Conservation (phyloP, 2,113 vertebrate genomes). For the Nyctibius bracteatus region DNA sequence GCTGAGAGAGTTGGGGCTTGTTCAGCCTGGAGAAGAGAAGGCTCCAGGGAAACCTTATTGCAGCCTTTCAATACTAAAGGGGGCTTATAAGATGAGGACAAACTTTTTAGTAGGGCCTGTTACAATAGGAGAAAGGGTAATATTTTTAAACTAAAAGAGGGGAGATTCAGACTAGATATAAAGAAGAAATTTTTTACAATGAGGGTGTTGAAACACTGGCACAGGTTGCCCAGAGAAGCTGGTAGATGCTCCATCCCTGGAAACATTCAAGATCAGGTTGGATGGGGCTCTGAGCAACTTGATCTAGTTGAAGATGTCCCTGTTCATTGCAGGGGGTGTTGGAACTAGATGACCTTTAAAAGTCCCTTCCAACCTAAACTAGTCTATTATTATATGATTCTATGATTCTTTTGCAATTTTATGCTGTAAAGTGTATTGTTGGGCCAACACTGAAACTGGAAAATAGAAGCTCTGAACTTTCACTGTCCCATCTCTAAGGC, state of each 20-base stretch:
- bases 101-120: not conserved
- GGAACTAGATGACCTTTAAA: not conserved
- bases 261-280: not conserved
- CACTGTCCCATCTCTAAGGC: not conserved
- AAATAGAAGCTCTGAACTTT: not conserved
- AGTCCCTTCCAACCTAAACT: not conserved
- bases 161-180: not conserved
- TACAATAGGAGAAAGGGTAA: accelerated
- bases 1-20: not conserved
- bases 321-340: not conserved
- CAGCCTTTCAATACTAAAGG: not conserved
- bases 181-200: accelerated
- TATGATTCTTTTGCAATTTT: not conserved
- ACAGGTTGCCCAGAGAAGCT: not conserved
- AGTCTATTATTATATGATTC: not conserved
- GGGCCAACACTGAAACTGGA: not conserved
- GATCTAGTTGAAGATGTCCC: not conserved
- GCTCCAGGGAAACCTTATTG: not conserved
- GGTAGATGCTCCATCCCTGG: not conserved
- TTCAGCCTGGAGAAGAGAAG: not conserved
- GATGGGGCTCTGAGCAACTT: not conserved
- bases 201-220: not conserved
- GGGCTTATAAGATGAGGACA: too few species aligned
- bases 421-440: not conserved
- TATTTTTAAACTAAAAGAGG: not conserved